Conservation (phyloP, 2,113 vertebrate genomes). For the Cryptomyrus ogoouensis region DNA sequence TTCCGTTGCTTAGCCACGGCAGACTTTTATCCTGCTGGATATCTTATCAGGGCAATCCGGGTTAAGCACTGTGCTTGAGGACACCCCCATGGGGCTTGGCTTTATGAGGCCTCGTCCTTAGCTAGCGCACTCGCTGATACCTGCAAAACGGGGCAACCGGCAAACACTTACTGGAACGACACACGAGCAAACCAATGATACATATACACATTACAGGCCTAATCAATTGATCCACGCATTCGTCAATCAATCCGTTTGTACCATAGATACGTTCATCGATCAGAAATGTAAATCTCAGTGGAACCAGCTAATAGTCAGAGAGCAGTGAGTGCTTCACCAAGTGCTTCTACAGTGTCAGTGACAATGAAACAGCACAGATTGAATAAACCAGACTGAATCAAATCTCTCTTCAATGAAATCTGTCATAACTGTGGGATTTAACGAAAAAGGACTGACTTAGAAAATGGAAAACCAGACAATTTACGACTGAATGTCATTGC, state of each 20-base stretch:
- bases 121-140: not conserved
- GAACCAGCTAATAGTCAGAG: not conserved
- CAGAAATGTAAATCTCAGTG: not conserved
- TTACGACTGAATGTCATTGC: not conserved
- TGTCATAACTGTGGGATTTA: not conserved
- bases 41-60: not conserved
- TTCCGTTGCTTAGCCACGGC: not conserved
- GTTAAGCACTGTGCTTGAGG: not conserved
- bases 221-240: not conserved
- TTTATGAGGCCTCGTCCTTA: not conserved
- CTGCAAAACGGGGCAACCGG: not conserved
- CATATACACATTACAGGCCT: not conserved
- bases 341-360: not conserved
- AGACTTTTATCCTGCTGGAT: not conserved
- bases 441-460: not conserved
- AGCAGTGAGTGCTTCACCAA: not conserved
- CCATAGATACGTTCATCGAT: not conserved
- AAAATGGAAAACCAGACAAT: not conserved
- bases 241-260: not conserved
- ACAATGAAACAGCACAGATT: not conserved
- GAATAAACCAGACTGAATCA: not conserved
- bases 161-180: not conserved
- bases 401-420: not conserved
- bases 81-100: not conserved
- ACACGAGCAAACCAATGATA: not conserved